A percentile compares a stretch with the other conserved stretches of the same genome.
Conservation (phyloP, 2,797 vertebrate genomes). For the Percopsis omiscomaycus region DNA sequence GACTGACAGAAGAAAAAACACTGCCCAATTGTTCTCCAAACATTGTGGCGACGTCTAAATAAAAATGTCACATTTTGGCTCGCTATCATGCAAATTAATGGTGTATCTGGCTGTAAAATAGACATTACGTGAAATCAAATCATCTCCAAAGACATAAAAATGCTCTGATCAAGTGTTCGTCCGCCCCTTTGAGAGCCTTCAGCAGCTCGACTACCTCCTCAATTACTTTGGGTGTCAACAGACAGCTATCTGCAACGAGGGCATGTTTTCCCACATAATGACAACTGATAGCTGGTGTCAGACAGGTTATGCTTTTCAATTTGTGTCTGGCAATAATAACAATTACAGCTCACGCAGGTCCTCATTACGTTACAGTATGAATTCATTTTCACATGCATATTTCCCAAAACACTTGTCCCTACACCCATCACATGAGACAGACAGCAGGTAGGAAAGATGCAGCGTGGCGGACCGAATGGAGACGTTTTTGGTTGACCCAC, state of each 20-base stretch:
- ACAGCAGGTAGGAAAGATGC: constrained; percentile 28
- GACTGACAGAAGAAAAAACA: constrained; percentile 79
- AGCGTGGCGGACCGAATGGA: constrained; percentile 28
- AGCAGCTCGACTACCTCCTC: constrained; percentile 76
- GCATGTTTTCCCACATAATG: constrained; percentile 79
- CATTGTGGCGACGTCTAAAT: constrained; percentile 72
- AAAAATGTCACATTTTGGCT: constrained; percentile 80
- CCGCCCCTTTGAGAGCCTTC: constrained; percentile 73
- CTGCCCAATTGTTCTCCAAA: constrained; percentile 78
- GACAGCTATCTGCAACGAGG: constrained; percentile 76
- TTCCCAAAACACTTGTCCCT: constrained; percentile 61
- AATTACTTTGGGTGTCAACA: constrained; percentile 82
- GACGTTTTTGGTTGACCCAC: constrained; percentile 25
- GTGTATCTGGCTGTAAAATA: constrained; percentile 78
- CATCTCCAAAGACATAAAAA: constrained; percentile 79
- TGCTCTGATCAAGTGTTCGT: constrained; percentile 79
- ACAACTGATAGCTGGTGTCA: constrained; percentile 83
- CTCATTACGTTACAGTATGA: constrained; percentile 75
- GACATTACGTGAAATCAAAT: constrained; percentile 83
- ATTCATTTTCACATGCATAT: constrained; percentile 62
- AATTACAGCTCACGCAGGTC: constrained; percentile 81
- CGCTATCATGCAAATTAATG: constrained; percentile 80
- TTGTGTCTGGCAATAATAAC: constrained; percentile 82
- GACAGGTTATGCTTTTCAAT: constrained; percentile 83
- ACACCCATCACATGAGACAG: constrained; percentile 35